A percentile compares a stretch with the other conserved stretches of the same genome.
These are phyloP conservation scores for Lepisosteus oculatus DNA, from an alignment of 2,113 vertebrate species.

Conservation along the genomic window DNA sequence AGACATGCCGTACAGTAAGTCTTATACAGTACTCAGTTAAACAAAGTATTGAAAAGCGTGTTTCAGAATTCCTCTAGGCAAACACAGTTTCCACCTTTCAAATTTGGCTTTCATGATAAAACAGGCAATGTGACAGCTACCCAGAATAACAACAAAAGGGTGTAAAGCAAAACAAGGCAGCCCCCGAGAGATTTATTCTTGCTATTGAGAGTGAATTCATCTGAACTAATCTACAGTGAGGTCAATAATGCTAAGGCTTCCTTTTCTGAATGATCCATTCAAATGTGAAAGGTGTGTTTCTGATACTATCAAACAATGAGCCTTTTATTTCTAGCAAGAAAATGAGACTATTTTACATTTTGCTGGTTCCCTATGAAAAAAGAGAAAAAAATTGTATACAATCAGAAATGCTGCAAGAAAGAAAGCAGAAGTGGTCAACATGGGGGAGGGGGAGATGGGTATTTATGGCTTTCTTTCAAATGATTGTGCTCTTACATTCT, in stretches of 20 bases:
- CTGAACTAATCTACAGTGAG: constrained; percentile 10
- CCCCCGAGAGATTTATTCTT: background rate
- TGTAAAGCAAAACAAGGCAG: background rate
- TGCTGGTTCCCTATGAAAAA: constrained; percentile 21
- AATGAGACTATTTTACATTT: constrained; percentile 18
- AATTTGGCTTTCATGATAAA: no score
- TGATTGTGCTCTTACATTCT: no score
- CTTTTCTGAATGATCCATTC: constrained; percentile 28
- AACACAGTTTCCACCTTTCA: no score
- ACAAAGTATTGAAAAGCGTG: no score
- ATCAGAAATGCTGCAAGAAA: constrained; percentile 26
- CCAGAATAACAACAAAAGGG: no score
- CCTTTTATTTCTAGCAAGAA: constrained; percentile 26
- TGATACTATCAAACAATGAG: constrained; percentile 30
- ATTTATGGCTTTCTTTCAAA: background rate
- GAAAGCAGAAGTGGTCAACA: constrained; percentile 22
- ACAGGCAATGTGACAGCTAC: no score
- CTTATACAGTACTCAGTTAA: no score
- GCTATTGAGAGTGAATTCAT: background rate
- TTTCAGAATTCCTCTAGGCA: no score
- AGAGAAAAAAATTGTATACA: constrained; percentile 3
- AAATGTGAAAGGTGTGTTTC: constrained; percentile 20
- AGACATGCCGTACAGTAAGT: no score
- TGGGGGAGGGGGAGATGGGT: background rate
- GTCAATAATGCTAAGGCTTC: constrained; percentile 18